Evolutionary conservation across 2,888 invertebrate species (phyloP).

Genomic region (Trichogramma evanescens): DNA sequence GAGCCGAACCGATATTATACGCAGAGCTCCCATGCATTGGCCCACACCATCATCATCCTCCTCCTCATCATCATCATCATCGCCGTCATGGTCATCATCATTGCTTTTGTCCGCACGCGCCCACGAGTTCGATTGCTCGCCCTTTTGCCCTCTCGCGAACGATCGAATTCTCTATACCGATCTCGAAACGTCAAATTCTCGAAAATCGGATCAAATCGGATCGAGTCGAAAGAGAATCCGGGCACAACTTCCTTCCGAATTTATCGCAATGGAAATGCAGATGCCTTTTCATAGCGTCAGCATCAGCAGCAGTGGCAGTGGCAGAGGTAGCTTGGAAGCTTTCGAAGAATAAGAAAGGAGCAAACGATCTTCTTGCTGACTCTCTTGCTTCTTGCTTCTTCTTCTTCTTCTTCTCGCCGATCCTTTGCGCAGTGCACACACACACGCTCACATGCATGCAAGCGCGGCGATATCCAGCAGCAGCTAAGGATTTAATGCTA

Average conservation of each 20-base stretch:
- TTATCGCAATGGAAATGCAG: no score
- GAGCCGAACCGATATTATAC: no score
- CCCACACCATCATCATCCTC: neutral
- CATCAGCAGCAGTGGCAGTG: slow-evolving; percentile 14
- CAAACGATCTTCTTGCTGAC: neutral
- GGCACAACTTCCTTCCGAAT: neutral
- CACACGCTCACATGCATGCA: slow-evolving; percentile 6
- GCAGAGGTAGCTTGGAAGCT: neutral
- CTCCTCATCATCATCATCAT: neutral
- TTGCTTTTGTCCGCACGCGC: no score
- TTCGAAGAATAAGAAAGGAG: slow-evolving; percentile 9
- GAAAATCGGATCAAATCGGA: no score
- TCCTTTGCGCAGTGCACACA: neutral
- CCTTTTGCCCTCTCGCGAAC: no score
- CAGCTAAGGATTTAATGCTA: neutral
- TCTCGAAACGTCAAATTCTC: no score
- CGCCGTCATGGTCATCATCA: no score
- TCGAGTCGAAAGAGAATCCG: no score
- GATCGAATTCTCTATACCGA: no score
- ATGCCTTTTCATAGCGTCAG: slow-evolving; percentile 8
- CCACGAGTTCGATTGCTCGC: no score
- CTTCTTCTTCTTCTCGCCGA: neutral
- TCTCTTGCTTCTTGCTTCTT: slow-evolving; percentile 6
- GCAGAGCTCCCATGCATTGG: neutral
- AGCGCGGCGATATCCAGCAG: neutral